These are phyloP conservation scores for Craniophora ligustri DNA, from an alignment of 2,888 invertebrate genomes.

Conservation along the genomic window DNA sequence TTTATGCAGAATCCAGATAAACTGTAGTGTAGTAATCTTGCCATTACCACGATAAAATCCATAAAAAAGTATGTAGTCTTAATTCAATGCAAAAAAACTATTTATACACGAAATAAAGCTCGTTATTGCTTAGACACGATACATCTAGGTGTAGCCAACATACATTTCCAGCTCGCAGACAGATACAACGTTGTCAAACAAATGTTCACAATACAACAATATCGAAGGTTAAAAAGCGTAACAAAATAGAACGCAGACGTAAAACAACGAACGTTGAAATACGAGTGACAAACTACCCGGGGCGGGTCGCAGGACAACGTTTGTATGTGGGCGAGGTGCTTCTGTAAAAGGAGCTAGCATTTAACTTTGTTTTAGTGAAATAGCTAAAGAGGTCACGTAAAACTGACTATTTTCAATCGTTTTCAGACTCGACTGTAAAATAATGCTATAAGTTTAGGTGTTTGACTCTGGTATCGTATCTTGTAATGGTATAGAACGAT, in stretches of 20 bases:
- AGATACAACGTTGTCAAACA: constrained; percentile 28
- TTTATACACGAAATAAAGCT: constrained; percentile 15
- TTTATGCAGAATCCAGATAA: no score
- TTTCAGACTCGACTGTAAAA: no score
- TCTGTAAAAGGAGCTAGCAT: constrained; percentile 14
- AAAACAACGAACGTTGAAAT: constrained; percentile 64
- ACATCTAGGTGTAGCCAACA: constrained; percentile 22
- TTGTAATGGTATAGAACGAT: no score
- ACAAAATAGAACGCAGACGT: constrained; percentile 61
- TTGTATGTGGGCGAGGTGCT: constrained; percentile 59
- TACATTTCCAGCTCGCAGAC: constrained; percentile 32
- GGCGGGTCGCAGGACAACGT: constrained; percentile 58
- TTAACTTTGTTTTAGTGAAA: background rate
- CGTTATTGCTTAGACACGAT: constrained; percentile 6
- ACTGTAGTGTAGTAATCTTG: no score
- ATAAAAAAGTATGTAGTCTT: no score
- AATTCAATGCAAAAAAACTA: no score
- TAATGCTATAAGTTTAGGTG: no score
- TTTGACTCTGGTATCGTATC: no score
- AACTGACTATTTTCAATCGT: no score
- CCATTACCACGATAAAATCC: no score
- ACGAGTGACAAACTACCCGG: constrained; percentile 70
- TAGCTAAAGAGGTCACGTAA: background rate
- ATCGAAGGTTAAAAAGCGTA: constrained; percentile 63
- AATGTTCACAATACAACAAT: constrained; percentile 54